Base-by-base conservation (phyloP, 1,140 invertebrate genomes). In the Magallana angulata region DNA sequence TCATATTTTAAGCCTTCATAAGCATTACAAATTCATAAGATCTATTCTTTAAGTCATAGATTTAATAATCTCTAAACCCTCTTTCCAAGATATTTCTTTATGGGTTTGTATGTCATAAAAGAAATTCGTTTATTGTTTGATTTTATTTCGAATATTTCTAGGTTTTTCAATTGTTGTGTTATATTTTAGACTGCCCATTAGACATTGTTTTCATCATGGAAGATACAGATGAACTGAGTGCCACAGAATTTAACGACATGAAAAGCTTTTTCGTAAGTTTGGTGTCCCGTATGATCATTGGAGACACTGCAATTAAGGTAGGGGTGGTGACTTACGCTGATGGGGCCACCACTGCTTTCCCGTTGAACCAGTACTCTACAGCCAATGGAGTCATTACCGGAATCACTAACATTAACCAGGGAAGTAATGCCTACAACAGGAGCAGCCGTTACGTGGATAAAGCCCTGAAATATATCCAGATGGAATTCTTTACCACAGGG, bases 311-410 rank as follows among this genome's bases (percentile, higher is more conserved):
- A 9, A 30, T 76, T 30, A 76, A 36, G 36, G 24, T 76, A 9
- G 68, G 68, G 7, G 68, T 76, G 11, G 68, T 76, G 24, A 76
- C 68, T 3, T 76, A 30, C 36, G 68, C 24, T 30, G 68, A 76
- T 12, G 68, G 18, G 36, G 68, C 68, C 24, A 30, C 12, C 9
- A 76, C 24, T 4, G 68, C 18, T 30, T 76, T 76, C 14, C 18
- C 68, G 18, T 30, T 76, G 18, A 76, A 76, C 18, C 68, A 76
- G 24, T 76, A 76, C 24, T 76, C 68, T 76, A 76, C 68, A 30
- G 18, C 24, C 18, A 30, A 24, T 36, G 18, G 36, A 24, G 18
- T 76, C 18, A 76, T 76, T 30, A 30, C 12, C 1, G 68, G 18
- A 12, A 76, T 76, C 12, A 30, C 11, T 6, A 36, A 30, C 9